Percentiles rank a stretch among this genome's conserved stretches.
These are phyloP conservation scores for Drosophila paramelanica DNA, from an alignment of 2,888 invertebrate genomes.

Conservation along the genomic window DNA sequence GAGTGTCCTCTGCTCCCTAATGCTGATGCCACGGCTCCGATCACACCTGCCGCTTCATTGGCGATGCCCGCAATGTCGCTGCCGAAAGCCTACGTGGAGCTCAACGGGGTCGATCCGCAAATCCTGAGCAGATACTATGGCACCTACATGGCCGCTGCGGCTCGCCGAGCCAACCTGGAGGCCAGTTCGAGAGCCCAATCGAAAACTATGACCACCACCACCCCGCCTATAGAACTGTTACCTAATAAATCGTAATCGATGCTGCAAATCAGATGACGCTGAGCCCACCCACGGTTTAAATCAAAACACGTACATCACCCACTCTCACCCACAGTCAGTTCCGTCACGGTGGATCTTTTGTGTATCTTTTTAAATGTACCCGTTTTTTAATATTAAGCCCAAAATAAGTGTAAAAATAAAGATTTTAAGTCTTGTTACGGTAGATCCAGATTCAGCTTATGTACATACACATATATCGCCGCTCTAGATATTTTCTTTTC, in stretches of 20 bases:
- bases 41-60: not conserved
- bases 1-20: constrained; percentile 45
- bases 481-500: not conserved
- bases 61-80: constrained; percentile 22
- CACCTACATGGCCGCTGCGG: constrained; percentile 84
- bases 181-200: constrained; percentile 36
- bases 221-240: constrained; percentile 54
- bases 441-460: not conserved
- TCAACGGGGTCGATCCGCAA: constrained; percentile 76
- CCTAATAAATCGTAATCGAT: constrained; percentile 50
- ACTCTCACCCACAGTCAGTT: not conserved
- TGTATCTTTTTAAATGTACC: constrained; percentile 1
- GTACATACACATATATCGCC: not conserved
- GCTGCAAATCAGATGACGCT: constrained; percentile 3
- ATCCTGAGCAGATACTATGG: constrained; percentile 84
- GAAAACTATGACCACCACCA: constrained; percentile 18
- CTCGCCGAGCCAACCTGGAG: constrained; percentile 58
- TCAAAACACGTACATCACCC: too few relatives aligned
- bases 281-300: constrained; percentile 22
- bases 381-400: constrained; percentile 2
- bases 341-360: not conserved
- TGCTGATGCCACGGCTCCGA: not conserved
- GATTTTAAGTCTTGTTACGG: constrained; percentile 21
- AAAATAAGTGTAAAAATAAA: constrained; percentile 12
- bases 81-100: constrained; percentile 45